Conservation (phyloP, 2,113 vertebrate species). For the Parus major region DNA sequence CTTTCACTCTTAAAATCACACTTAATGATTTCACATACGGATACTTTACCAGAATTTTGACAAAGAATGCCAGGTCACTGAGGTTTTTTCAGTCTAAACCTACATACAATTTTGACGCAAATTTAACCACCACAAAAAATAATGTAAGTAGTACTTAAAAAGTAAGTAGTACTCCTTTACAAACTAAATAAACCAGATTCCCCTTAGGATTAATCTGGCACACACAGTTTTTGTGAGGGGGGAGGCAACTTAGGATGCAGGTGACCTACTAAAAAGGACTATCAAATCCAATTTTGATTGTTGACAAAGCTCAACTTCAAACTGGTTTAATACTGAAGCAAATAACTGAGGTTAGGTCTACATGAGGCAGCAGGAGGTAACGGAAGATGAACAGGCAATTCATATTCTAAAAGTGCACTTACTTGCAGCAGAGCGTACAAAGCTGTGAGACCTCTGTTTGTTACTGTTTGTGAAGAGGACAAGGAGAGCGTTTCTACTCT, state of each 20-base stretch:
- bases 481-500: slow-evolving; percentile 71
- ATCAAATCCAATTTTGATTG: neutral
- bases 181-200: neutral
- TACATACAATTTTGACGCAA: neutral
- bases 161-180: neutral
- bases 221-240: neutral
- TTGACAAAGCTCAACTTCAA: neutral
- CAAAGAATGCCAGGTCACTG: neutral
- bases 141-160: neutral
- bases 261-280: neutral
- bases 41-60: neutral
- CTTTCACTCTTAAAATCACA: neutral
- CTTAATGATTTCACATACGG: neutral
- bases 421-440: neutral
- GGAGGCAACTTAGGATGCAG: neutral
- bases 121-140: neutral
- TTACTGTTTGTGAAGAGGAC: slow-evolving; percentile 81
- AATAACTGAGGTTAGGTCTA: neutral
- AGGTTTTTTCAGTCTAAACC: neutral
- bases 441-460: neutral
- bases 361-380: neutral
- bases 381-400: neutral
- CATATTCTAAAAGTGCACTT: neutral
- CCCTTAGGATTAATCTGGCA: neutral
- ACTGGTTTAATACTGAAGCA: neutral